Evolutionary conservation across 1,140 invertebrate genomes (phyloP), one percentile per base, ranked within the genome.

Genomic region (Pseudomyrmex cubaensis): DNA sequence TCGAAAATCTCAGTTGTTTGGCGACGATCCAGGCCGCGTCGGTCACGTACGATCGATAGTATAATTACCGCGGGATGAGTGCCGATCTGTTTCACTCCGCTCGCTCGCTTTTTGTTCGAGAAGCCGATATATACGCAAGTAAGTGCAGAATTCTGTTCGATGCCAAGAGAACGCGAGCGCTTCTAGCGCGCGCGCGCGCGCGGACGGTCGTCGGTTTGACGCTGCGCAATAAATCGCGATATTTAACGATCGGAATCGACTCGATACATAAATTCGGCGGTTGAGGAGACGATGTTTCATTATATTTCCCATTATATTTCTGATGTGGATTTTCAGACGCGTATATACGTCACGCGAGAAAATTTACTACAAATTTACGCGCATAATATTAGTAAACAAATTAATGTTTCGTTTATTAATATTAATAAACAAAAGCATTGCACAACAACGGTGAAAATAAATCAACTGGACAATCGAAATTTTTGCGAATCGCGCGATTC

Each of bases 41-140:
- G 62, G 66, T 88, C 87, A 70, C 85, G 78, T 82, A 72, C 48
- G 13, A 12, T 50, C 73, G 82, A 86, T 84, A 67, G 64, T 82
- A 82, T 82, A 88, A 87, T 88, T 87, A 88, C 61, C 82, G 67
- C 63, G 52, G 62, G 57, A 77, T 69, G 50, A 20, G 62, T 15
- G 67, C 56, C 70, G 83, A 85, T 74, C 82, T 64, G 35, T 35
- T 35, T 35, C 35, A 35, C 35, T 35, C 35, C 35, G 5, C 35
- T 35, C 5, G 48, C 63, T 85, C 44, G 56, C 57, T 15, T 25
- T 57, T 76, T 46, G 64, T 59, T 20, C 25, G 50, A 10, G 4
- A 46, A 20, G 25, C 13, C 17, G n/a, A 20, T 17, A 1, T 17
- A 59, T 12, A 22, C 44, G 64, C 63, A 25, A 56, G 52, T 69